A percentile compares a stretch with the other conserved stretches of the same genome.
Conservation (phyloP, 1,140 invertebrate genomes). For the Zaprionus taronus region DNA sequence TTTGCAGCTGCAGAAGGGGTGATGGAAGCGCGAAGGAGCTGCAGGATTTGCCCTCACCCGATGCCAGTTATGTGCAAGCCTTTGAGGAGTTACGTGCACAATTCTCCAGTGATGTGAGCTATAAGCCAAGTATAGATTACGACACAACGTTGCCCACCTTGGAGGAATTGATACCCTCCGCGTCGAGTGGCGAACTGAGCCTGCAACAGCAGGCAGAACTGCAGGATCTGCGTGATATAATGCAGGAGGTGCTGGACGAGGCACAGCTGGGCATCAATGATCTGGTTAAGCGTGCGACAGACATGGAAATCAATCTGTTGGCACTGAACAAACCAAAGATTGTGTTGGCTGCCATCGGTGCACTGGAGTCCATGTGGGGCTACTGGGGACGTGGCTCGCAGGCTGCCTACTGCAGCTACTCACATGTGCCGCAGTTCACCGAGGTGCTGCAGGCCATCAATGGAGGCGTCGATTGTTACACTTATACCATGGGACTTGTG, state of each 20-base stretch:
- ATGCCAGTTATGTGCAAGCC: constrained; percentile 36
- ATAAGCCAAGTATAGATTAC: constrained; percentile 53
- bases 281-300: constrained; percentile 54
- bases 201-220: constrained; percentile 56
- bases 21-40: constrained; percentile 52
- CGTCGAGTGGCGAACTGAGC: constrained; percentile 37
- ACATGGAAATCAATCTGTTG: constrained; percentile 58
- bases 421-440: constrained; percentile 68
- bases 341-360: constrained; percentile 59
- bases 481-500: constrained; percentile 55
- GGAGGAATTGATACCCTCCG: constrained; percentile 55
- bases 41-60: constrained; percentile 8
- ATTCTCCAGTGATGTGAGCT: constrained; percentile 43
- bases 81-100: constrained; percentile 54
- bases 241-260: constrained; percentile 75
- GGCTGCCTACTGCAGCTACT: constrained; percentile 78
- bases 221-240: constrained; percentile 58
- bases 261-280: constrained; percentile 63
- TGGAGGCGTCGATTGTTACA: constrained; percentile 72
- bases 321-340: constrained; percentile 75
- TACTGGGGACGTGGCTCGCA: constrained; percentile 54
- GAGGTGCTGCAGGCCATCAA: constrained; percentile 63
- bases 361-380: constrained; percentile 55
- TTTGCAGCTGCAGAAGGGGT: constrained; percentile 35
- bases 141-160: constrained; percentile 67